Evolutionary conservation across 2,888 invertebrate species (phyloP).

Genomic region (Torymus aiolomorphi): DNA sequence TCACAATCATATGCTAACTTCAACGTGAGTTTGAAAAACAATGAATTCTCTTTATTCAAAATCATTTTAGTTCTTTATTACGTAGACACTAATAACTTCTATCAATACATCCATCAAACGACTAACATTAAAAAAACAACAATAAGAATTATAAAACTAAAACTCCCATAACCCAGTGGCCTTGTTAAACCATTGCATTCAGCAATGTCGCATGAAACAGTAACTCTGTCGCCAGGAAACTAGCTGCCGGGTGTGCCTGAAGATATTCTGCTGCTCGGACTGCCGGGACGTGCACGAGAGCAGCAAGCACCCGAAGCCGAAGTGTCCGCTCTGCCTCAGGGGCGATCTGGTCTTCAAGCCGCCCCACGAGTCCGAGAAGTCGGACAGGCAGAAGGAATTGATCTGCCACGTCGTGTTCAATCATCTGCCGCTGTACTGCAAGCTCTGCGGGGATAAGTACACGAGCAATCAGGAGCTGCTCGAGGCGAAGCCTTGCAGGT

Average conservation of each 20-base stretch:
- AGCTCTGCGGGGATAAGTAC: slow-evolving; percentile 50
- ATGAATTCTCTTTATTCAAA: too few relatives aligned
- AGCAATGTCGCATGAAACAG: slow-evolving; percentile 17
- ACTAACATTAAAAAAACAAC: too few relatives aligned
- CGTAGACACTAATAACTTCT: too few relatives aligned
- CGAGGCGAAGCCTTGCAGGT: slow-evolving; percentile 45
- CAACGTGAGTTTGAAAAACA: too few relatives aligned
- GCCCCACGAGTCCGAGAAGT: neutral
- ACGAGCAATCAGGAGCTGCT: slow-evolving; percentile 6
- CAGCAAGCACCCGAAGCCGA: slow-evolving; percentile 46
- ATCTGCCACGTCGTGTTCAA: slow-evolving; percentile 47
- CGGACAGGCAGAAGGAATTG: neutral
- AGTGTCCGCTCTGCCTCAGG: slow-evolving; percentile 46
- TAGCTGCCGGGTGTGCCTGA: slow-evolving; percentile 49
- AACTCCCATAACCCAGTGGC: too few relatives aligned
- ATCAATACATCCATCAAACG: too few relatives aligned
- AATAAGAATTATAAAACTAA: too few relatives aligned
- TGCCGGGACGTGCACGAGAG: slow-evolving; percentile 52
- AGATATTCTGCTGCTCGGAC: slow-evolving; percentile 54
- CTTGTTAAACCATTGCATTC: neutral
- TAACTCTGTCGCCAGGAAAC: slow-evolving; percentile 33
- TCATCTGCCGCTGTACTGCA: slow-evolving; percentile 52
- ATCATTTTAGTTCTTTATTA: too few relatives aligned
- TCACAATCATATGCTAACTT: too few relatives aligned
- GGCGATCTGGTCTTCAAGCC: slow-evolving; percentile 13